phyloP scores from a whole-genome alignment of 1,140 invertebrate genomes.

The Prorops nasuta region DNA sequence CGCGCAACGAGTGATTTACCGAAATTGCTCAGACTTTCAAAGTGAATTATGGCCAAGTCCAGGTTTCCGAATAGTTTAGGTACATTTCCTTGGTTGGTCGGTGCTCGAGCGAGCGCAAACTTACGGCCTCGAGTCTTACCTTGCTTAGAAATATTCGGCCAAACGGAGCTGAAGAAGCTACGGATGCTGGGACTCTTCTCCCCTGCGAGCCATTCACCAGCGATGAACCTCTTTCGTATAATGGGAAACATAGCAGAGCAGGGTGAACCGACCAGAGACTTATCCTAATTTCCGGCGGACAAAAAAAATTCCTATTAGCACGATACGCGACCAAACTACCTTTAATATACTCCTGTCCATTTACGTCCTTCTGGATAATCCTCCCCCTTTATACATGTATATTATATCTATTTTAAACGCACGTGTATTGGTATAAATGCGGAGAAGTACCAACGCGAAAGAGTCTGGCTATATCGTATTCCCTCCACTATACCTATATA shows the following conservation, averaged over 20 bases:
- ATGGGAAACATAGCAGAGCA: background rate
- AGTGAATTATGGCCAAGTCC: constrained; percentile 14
- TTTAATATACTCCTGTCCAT: too few relatives aligned
- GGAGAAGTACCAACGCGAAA: too few relatives aligned
- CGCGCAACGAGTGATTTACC: constrained; percentile 11
- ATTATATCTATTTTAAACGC: too few relatives aligned
- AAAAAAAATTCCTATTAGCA: too few relatives aligned
- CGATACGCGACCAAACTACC: too few relatives aligned
- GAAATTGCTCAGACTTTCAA: constrained; percentile 17
- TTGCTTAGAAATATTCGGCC: background rate
- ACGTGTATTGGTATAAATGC: too few relatives aligned
- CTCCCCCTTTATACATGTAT: too few relatives aligned
- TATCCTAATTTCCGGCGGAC: too few relatives aligned
- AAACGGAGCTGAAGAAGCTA: background rate
- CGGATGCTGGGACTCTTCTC: background rate
- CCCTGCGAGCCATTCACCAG: background rate
- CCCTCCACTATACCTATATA: too few relatives aligned
- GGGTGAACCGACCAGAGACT: too few relatives aligned
- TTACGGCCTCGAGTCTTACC: background rate
- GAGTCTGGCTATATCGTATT: too few relatives aligned
- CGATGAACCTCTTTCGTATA: background rate
- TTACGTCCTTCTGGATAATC: too few relatives aligned
- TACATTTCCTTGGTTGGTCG: constrained; percentile 1
- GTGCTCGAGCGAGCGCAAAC: background rate
- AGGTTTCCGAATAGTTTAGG: constrained; percentile 5